phyloP scores from a whole-genome alignment of 2,113 vertebrate genomes.

The Ameiurus melas region DNA sequence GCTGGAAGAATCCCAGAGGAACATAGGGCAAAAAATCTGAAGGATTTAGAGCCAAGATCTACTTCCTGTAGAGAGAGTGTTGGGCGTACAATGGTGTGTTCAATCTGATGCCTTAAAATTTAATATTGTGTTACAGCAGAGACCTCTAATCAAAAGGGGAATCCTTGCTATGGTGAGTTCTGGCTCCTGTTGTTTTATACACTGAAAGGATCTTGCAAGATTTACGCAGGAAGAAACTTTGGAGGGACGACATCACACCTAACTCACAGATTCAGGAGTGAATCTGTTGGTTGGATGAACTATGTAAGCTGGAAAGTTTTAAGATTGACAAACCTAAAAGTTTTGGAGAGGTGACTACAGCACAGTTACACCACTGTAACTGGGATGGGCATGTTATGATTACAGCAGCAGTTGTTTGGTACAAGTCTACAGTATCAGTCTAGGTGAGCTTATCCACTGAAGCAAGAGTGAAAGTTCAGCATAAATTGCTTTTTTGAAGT shows the following conservation, averaged over 20 bases:
- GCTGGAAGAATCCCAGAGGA: too few species aligned
- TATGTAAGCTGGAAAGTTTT: neutral
- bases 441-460: neutral
- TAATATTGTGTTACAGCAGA: neutral
- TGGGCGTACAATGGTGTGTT: neutral
- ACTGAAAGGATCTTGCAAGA: neutral
- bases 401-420: neutral
- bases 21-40: too few species aligned
- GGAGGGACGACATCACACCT: neutral
- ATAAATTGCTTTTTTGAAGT: neutral
- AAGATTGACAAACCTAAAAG: neutral
- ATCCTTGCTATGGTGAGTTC: neutral
- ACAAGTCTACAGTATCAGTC: neutral
- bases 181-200: neutral
- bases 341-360: neutral
- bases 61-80: neutral
- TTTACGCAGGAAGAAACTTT: neutral
- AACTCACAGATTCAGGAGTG: neutral
- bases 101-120: neutral
- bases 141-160: neutral
- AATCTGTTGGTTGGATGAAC: neutral
- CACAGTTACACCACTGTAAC: neutral
- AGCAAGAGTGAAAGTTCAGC: neutral
- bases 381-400: neutral
- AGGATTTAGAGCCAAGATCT: too few species aligned